A percentile compares a stretch with the other conserved stretches of the same genome.
Conservation (phyloP, 2,888 invertebrate species). For the Pasiphila rectangulata region DNA sequence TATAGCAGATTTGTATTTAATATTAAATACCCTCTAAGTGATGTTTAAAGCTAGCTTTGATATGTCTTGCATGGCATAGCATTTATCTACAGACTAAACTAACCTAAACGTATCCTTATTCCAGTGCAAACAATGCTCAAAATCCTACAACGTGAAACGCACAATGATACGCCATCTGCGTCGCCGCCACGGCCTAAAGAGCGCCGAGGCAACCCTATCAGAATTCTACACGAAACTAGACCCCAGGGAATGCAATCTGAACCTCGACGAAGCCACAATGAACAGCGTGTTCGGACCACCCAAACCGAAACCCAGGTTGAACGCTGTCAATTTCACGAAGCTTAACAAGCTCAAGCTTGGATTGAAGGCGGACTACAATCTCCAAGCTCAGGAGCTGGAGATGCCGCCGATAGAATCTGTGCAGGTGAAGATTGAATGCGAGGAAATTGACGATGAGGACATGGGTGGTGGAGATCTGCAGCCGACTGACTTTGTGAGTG, state of each 20-base stretch:
- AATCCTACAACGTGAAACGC: slow-evolving; percentile 68
- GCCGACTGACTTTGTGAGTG: slow-evolving; percentile 71
- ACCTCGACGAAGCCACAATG: slow-evolving; percentile 62
- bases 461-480: slow-evolving; percentile 40
- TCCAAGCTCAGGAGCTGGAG: slow-evolving; percentile 13
- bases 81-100: too few species aligned
- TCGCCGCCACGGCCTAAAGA: slow-evolving; percentile 61
- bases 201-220: slow-evolving; percentile 45
- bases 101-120: too few species aligned
- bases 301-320: slow-evolving; percentile 51
- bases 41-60: too few species aligned
- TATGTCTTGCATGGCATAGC: background rate
- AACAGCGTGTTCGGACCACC: slow-evolving; percentile 64
- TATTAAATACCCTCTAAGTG: too few species aligned
- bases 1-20: too few species aligned
- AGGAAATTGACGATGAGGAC: slow-evolving; percentile 16
- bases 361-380: background rate
- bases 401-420: slow-evolving; percentile 30
- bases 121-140: slow-evolving; percentile 77
- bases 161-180: slow-evolving; percentile 72
- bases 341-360: slow-evolving; percentile 2
- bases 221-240: slow-evolving; percentile 59
- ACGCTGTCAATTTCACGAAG: slow-evolving; percentile 37
- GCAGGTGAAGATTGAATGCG: slow-evolving; percentile 28
- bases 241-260: slow-evolving; percentile 63